Evolutionary conservation across 2,888 invertebrate genomes (phyloP).

Genomic region (Andrena minutula): DNA sequence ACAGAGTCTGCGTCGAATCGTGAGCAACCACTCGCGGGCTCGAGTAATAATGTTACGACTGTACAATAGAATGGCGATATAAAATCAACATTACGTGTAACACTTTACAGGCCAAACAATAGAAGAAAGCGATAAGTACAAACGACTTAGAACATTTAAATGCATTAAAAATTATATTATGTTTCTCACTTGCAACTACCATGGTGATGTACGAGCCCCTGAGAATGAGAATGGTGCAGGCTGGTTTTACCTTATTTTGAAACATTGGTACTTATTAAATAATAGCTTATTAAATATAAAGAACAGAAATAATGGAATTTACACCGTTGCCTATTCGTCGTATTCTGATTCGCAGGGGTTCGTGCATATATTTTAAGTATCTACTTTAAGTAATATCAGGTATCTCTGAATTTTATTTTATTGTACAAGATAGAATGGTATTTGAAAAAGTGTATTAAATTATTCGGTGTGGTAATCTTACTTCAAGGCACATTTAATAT

Average conservation of each 20-base stretch:
- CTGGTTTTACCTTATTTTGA: neutral
- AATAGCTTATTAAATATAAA: neutral
- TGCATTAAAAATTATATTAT: conserved; percentile 10
- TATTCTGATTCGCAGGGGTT: neutral
- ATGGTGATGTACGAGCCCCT: neutral
- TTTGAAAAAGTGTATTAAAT: neutral
- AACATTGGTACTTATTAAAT: neutral
- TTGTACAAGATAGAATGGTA: conserved; percentile 13
- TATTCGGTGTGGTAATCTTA: neutral
- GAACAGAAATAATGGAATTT: neutral
- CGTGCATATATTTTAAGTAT: conserved; percentile 5
- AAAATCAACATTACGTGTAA: conserved; percentile 35
- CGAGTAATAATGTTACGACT: conserved; percentile 37
- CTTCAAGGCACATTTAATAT: no score
- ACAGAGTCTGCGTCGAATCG: conserved; percentile 30
- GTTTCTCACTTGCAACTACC: conserved; percentile 6
- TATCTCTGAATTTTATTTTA: conserved; percentile 26
- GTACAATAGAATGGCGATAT: conserved; percentile 43
- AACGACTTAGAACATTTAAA: conserved; percentile 14
- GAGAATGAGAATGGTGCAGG: neutral
- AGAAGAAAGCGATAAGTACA: conserved; percentile 34
- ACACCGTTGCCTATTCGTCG: neutral
- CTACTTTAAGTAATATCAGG: conserved; percentile 38
- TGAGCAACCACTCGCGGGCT: neutral
- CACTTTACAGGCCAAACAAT: conserved; percentile 24